Evolutionary conservation across 2,113 vertebrate genomes (phyloP).

Genomic region (human): DNA sequence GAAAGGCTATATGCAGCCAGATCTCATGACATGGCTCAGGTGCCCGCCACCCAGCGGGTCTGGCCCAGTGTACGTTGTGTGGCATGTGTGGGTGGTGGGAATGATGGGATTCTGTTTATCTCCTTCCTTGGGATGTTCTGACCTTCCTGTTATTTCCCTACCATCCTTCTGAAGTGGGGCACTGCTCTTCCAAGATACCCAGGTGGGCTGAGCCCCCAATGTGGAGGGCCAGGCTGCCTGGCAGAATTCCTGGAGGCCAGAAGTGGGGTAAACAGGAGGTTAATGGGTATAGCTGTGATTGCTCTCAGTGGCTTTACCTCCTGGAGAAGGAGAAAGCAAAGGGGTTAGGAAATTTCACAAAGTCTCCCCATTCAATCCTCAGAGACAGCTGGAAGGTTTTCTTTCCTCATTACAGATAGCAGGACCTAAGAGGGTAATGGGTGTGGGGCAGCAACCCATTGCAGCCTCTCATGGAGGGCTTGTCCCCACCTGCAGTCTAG

Average conservation of each 20-base stretch:
- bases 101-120: accelerated
- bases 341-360: not conserved
- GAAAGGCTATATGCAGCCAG: not conserved
- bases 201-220: not conserved
- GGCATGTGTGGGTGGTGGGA: accelerated
- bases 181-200: not conserved
- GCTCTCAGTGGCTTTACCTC: not conserved
- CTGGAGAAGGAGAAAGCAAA: not conserved
- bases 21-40: not conserved
- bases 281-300: not conserved
- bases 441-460: not conserved
- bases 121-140: not conserved
- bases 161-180: not conserved
- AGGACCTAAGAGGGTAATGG: not conserved
- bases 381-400: not conserved
- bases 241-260: not conserved
- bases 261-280: not conserved
- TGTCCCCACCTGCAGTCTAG: too few species aligned
- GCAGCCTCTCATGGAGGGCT: not conserved
- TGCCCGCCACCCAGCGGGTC: not conserved
- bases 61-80: accelerated
- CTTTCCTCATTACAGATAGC: accelerated
- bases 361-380: not conserved
- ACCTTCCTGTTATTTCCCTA: not conserved
- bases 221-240: not conserved